These are phyloP conservation scores for Lysiphlebus fabarum DNA, from an alignment of 1,140 invertebrate genomes.

Conservation along the genomic window DNA sequence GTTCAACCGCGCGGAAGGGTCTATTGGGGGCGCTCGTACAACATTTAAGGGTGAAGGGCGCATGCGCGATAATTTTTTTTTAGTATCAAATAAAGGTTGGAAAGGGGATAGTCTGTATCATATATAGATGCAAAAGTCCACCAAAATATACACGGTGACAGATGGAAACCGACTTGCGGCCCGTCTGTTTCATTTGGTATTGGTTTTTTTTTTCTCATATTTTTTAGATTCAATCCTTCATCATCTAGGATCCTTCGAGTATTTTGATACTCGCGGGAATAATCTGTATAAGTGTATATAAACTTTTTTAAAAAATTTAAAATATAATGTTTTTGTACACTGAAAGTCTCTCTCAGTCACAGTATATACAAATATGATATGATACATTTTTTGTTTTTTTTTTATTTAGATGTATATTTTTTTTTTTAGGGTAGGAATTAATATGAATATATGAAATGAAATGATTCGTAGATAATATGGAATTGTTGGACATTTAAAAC, in stretches of 20 bases:
- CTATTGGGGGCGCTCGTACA: conserved; percentile 50
- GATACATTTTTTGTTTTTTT: no score
- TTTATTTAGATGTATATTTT: no score
- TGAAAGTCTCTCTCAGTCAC: no score
- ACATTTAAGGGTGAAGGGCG: conserved; percentile 24
- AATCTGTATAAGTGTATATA: no score
- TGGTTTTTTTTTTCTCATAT: conserved; percentile 7
- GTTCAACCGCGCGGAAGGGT: conserved; percentile 53
- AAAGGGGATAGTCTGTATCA: background rate
- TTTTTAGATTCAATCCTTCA: background rate
- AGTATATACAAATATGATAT: no score
- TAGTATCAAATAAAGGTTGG: no score
- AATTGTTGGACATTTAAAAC: background rate
- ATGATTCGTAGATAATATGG: no score
- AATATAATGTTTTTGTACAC: no score
- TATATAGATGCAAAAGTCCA: background rate
- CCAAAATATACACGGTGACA: conserved; percentile 24
- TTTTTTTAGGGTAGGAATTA: no score
- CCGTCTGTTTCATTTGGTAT: conserved; percentile 5
- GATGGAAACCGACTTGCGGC: conserved; percentile 35
- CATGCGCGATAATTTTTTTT: conserved; percentile 26
- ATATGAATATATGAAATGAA: no score
- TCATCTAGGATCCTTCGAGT: background rate
- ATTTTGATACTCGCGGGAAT: conserved; percentile 1
- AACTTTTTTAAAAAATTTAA: no score